Base-by-base conservation (phyloP, 2,113 vertebrate genomes). In the Morphnarchus princeps region DNA sequence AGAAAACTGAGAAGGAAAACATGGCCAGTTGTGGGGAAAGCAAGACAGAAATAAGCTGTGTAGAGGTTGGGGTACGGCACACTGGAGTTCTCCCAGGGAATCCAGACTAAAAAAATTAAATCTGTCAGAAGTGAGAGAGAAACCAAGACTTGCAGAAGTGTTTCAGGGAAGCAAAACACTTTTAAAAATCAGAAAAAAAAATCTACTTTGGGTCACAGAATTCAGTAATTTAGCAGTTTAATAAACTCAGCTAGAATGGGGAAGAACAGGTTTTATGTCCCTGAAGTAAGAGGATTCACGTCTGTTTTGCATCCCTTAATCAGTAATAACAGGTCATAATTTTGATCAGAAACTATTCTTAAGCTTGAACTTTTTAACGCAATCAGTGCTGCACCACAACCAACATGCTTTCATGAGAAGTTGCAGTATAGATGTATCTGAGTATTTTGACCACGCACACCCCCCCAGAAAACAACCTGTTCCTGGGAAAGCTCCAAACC, bases 351-450 rank as follows among this genome's bases (percentile, higher is more conserved):
- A 32, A 13, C 7, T 7, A 16, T 11, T 22, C 32, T 16, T 22
- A 34, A 49, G 19, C n/a, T 2, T 7, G 16, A 36, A 2, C 0
- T 3, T 13, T 21, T 11, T 12, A 4, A 4, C 1, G 10, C 0
- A 7, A 3, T 7, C 43, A 16, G 28, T 1, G 54, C 54, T 13
- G 38, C 61, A 8, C 22, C 38, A 11, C 38, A 11, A 2, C 22
- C 38, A 19, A 4, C 17, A 0, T 0, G 7, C 36, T 26, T 4
- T 8, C 16, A 2, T 1, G 32, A 4, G 3, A 11, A 26, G 58
- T 3, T 13, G 50, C 12, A 1, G 36, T 0, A 20, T 2, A 6
- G 11, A 4, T 4, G 11, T 3, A 2, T 3, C 21, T 0, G 10
- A 28, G 16, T 3, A 12, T 29, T 47, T 4, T 13, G 65, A 20